Evolutionary conservation across 2,113 vertebrate species (phyloP).

Genomic region (Pogonocichla stellata): DNA sequence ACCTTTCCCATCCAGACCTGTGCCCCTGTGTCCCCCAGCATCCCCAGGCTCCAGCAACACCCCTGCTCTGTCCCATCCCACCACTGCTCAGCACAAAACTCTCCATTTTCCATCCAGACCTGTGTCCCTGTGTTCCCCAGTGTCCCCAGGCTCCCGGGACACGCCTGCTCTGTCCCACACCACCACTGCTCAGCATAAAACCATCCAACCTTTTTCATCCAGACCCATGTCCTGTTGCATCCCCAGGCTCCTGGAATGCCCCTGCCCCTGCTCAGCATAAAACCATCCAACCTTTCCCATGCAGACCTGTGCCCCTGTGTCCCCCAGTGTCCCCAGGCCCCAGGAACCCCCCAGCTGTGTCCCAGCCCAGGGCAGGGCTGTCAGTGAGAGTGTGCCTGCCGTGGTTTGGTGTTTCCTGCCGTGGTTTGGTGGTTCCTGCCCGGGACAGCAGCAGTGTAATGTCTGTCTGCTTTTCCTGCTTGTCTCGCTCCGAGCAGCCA

Average conservation of each 20-base stretch:
- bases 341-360: accelerated
- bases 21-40: accelerated
- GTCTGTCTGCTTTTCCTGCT: constrained; percentile 46
- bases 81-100: accelerated
- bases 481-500: not conserved
- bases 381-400: not conserved
- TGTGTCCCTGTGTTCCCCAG: too few relatives aligned
- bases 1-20: not conserved
- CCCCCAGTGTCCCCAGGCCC: not conserved
- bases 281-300: not conserved
- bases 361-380: not conserved
- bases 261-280: accelerated
- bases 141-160: not conserved
- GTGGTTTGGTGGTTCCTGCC: not conserved
- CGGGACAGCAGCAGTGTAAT: not conserved
- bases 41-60: accelerated
- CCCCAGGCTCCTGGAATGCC: too few relatives aligned
- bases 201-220: not conserved
- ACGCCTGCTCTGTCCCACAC: not conserved
- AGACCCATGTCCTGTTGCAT: not conserved
- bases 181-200: accelerated
- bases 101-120: not conserved
- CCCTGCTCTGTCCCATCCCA: too few relatives aligned
- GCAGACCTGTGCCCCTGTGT: too few relatives aligned
- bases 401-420: not conserved